Evolutionary conservation across 2,888 invertebrate genomes (phyloP).

Genomic region (Cephus rjabovi): DNA sequence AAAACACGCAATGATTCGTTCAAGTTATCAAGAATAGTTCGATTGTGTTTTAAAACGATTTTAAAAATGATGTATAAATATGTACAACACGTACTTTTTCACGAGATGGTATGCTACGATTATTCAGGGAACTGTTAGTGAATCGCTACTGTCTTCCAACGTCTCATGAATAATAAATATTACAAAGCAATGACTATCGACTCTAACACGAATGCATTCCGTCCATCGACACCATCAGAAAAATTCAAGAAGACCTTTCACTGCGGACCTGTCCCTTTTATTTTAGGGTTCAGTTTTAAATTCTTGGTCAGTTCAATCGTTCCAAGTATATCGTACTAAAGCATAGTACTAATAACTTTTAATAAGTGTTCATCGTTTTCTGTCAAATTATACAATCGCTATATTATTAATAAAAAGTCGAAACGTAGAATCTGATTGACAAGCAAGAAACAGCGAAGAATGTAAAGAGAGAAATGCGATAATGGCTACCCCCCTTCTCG

Average conservation of each 20-base stretch:
- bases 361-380: background rate
- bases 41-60: background rate
- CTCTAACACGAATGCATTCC: background rate
- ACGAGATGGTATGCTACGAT: conserved; percentile 26
- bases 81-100: background rate
- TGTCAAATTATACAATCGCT: background rate
- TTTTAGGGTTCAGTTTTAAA: background rate
- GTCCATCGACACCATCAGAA: background rate
- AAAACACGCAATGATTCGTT: background rate
- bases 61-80: background rate
- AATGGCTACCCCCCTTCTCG: conserved; percentile 47
- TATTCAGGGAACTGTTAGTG: conserved; percentile 34
- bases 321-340: background rate
- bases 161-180: conserved; percentile 36
- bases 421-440: background rate
- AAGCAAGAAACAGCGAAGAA: conserved; percentile 36
- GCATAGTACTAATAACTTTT: background rate
- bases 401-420: background rate
- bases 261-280: background rate
- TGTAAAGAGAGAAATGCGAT: conserved; percentile 60
- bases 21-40: background rate
- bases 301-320: background rate
- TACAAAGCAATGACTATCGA: conserved; percentile 30
- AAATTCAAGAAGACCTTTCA: background rate
- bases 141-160: conserved; percentile 26